phyloP scores from a whole-genome alignment of 2,888 invertebrate species.

The Ashinkailepas kermadecensis region DNA sequence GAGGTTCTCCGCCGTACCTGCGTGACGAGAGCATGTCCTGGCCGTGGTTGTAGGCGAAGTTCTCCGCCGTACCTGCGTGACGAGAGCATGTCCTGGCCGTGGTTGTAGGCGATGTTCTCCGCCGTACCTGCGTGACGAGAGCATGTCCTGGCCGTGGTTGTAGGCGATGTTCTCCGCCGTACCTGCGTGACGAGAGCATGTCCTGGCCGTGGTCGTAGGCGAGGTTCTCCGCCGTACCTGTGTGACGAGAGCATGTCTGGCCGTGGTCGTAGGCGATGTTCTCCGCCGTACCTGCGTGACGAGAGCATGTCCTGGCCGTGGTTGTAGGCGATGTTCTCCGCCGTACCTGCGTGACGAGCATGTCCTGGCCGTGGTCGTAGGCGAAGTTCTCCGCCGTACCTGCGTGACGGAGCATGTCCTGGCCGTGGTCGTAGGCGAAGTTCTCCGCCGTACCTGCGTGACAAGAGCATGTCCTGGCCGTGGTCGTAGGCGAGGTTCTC shows the following conservation, averaged over 20 bases:
- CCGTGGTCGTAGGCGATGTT: slow-evolving; percentile 12
- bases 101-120: slow-evolving; percentile 18
- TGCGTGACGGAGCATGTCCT: background rate
- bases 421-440: background rate
- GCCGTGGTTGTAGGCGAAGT: slow-evolving; percentile 8
- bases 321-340: slow-evolving; percentile 16
- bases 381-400: slow-evolving; percentile 16
- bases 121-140: background rate
- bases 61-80: slow-evolving; percentile 3
- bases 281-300: background rate
- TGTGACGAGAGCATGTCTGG: background rate
- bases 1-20: slow-evolving; percentile 13
- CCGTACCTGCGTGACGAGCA: background rate
- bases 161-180: slow-evolving; percentile 18
- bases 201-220: slow-evolving; percentile 2
- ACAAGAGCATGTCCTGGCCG: background rate
- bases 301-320: background rate
- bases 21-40: background rate
- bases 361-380: background rate
- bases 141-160: background rate
- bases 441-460: slow-evolving; percentile 11
- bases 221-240: slow-evolving; percentile 13
- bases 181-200: background rate
- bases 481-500: slow-evolving; percentile 19
- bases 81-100: background rate